Conservation (phyloP, 2,797 vertebrate genomes). For the Scyliorhinus canicula region DNA sequence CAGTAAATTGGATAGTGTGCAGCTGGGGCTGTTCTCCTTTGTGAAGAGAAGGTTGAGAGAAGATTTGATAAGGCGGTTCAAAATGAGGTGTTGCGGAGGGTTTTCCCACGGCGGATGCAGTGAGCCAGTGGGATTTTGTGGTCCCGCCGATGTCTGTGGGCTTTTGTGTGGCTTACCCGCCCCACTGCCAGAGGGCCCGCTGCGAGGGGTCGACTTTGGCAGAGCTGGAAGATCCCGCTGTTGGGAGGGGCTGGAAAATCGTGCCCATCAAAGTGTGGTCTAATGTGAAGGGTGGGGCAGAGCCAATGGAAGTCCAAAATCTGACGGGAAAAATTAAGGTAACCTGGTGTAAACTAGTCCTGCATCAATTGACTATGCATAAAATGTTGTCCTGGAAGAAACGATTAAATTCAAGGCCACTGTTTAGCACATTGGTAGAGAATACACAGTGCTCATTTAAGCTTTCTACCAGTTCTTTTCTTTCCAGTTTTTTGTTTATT, state of each 20-base stretch:
- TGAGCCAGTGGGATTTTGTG: too few relatives aligned
- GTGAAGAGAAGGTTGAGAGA: background rate
- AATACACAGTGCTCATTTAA: background rate
- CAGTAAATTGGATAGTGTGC: background rate
- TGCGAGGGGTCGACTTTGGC: too few relatives aligned
- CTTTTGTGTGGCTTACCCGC: too few relatives aligned
- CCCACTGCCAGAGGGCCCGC: too few relatives aligned
- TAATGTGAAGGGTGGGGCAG: background rate
- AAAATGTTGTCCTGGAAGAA: background rate
- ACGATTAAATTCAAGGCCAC: background rate
- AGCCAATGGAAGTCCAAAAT: background rate
- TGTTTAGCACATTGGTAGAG: background rate
- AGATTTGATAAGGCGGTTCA: background rate
- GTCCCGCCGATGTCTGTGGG: too few relatives aligned
- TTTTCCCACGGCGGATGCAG: too few relatives aligned
- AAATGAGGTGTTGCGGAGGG: background rate
- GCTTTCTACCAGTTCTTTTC: background rate
- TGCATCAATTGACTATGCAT: background rate
- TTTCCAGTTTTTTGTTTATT: background rate
- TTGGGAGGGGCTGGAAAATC: too few relatives aligned
- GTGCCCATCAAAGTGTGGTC: background rate
- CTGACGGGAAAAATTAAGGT: background rate
- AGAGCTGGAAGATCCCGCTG: too few relatives aligned
- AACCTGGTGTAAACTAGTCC: background rate
- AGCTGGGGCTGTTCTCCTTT: background rate